phyloP scores from a whole-genome alignment of 2,797 vertebrate species.

The Lateolabrax maculatus region DNA sequence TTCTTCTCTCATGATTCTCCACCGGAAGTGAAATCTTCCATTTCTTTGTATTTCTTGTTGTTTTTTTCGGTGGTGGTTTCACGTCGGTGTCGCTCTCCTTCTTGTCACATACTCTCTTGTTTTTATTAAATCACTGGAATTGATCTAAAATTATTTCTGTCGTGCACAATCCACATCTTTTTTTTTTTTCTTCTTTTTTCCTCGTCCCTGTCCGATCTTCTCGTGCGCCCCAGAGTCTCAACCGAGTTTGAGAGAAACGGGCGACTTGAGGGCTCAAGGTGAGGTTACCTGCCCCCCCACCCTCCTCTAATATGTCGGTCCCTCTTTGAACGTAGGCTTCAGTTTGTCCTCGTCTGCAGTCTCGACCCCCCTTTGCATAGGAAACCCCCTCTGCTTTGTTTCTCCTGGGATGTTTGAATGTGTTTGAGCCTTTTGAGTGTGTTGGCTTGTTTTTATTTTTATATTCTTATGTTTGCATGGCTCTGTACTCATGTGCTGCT shows the following conservation, averaged over 20 bases:
- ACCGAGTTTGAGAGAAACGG: conserved; percentile 99
- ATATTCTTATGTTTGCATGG: conserved; percentile 56
- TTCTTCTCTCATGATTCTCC: conserved; percentile 31
- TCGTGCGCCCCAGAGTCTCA: conserved; percentile 91
- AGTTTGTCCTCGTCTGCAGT: conserved; percentile 47
- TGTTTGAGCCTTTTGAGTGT: background rate
- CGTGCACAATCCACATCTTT: conserved; percentile 70
- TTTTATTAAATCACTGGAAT: conserved; percentile 56
- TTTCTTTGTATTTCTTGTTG: conserved; percentile 3
- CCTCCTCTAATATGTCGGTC: background rate
- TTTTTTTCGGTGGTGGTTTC: conserved; percentile 46
- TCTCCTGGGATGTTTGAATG: conserved; percentile 16
- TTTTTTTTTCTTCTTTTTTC: conserved; percentile 76
- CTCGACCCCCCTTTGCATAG: background rate
- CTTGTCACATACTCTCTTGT: conserved; percentile 36
- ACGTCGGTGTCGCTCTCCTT: conserved; percentile 35
- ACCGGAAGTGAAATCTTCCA: conserved; percentile 43
- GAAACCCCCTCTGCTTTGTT: conserved; percentile 23
- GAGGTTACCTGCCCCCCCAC: conserved; percentile 79
- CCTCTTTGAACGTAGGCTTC: conserved; percentile 22
- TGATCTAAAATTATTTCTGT: conserved; percentile 83
- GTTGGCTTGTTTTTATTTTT: background rate
- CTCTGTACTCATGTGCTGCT: conserved; percentile 34
- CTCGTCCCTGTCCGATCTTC: conserved; percentile 85
- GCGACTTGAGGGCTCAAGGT: conserved; percentile 99